Evolutionary conservation across 2,797 vertebrate species (phyloP), one percentile per base, ranked within the genome.

Genomic region (Enteromius trimaculatus): DNA sequence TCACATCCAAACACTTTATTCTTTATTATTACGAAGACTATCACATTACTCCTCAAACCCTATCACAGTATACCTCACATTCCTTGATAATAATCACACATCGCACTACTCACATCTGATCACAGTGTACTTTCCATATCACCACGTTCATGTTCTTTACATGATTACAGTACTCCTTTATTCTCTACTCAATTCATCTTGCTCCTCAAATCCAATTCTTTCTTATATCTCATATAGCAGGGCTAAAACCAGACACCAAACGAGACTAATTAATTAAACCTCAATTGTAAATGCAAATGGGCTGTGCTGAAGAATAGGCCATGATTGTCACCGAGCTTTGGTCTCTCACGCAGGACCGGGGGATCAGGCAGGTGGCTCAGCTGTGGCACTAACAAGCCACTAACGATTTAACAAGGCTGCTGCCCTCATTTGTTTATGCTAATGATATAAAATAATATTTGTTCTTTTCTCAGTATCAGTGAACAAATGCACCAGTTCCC

Each of bases 361-460:
- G 91, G 92, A 95, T 94, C 92, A 94, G 91, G 92, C 91, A 91
- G 91, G 91, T 94, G 94, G 93, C 93, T 94, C 93, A 93, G 92
- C 93, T 92, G 92, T 92, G 91, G 90, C 92, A 92, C 93, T 94
- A 94, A 95, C 92, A 88, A 93, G 91, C 93, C 90, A 91, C 79
- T 71, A 83, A 69, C n/a, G 23, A 34, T 90, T 94, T 94, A 95
- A 94, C 91, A 90, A 94, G 93, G 93, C 92, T 89, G 77, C 92
- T 93, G 93, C 92, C 93, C 93, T 95, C 92, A 95, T 95, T 95
- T 95, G 93, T 94, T 94, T 95, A 95, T 95, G 94, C 92, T 95
- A 95, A 95, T 94, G 92, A 93, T 90, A 92, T 94, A 91, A 95
- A 95, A 94, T 93, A 92, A 91, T 82, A 91, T 93, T 92, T 92